Evolutionary conservation across 2,797 vertebrate species (phyloP).

Genomic region (Sus cebifrons): DNA sequence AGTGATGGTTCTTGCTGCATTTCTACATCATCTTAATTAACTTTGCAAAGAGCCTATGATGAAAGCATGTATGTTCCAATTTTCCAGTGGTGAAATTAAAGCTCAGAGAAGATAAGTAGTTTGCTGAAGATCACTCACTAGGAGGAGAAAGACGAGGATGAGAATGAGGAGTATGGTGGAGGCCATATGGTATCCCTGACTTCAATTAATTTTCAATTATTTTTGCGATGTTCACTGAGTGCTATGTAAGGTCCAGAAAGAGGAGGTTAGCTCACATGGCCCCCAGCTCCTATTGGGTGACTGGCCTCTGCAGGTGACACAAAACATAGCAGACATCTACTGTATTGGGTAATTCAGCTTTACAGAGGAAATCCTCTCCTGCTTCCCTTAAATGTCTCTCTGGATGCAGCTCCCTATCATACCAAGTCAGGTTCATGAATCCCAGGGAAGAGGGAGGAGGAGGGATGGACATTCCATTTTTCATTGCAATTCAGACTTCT

Average conservation of each 20-base stretch:
- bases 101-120: not conserved
- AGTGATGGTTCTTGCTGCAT: not conserved
- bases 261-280: not conserved
- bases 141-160: not conserved
- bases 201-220: constrained; percentile 8
- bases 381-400: not conserved
- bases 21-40: not conserved
- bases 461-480: not conserved
- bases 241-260: not conserved
- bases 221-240: not conserved
- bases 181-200: not conserved
- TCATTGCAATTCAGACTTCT: constrained; percentile 64
- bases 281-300: not conserved
- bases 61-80: not conserved
- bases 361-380: not conserved
- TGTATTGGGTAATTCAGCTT: not conserved
- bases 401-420: not conserved
- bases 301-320: not conserved
- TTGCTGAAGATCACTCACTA: not conserved
- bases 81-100: constrained; percentile 44
- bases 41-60: not conserved
- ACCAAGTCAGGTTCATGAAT: not conserved
- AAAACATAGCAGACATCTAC: not conserved
- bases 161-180: not conserved
- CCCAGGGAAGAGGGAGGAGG: not conserved